Conservation (phyloP, 2,888 invertebrate genomes). For the Lottia scabra region DNA sequence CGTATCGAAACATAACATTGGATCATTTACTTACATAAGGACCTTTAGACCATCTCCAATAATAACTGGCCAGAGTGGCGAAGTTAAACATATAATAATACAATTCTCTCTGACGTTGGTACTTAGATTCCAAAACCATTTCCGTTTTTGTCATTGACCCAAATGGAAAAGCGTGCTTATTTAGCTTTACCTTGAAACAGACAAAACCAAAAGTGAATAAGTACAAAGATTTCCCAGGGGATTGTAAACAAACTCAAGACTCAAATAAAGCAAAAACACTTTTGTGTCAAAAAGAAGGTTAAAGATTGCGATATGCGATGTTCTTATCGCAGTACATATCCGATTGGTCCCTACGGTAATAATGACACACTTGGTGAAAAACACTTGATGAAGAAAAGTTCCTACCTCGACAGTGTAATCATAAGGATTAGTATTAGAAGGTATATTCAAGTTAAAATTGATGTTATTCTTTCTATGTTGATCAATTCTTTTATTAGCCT, state of each 20-base stretch:
- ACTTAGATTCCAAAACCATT: not conserved
- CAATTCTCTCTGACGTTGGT: not conserved
- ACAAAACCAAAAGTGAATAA: no score
- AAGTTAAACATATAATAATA: not conserved
- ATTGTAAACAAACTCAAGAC: no score
- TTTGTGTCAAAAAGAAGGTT: no score
- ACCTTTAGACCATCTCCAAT: not conserved
- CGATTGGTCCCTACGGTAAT: no score
- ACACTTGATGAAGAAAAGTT: no score
- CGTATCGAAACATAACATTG: no score
- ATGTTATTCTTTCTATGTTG: conserved; percentile 34
- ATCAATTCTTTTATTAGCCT: conserved; percentile 34
- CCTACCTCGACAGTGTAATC: not conserved
- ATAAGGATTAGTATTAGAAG: not conserved
- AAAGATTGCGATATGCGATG: no score
- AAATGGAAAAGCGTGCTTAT: not conserved
- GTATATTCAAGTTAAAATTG: conserved; percentile 11
- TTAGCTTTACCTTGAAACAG: not conserved
- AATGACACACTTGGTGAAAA: no score
- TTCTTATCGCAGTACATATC: no score
- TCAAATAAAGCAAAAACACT: no score
- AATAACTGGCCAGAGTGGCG: not conserved
- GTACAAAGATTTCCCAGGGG: no score
- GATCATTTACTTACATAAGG: not conserved
- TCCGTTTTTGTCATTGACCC: not conserved